These are phyloP conservation scores for Spheniscus humboldti DNA, from an alignment of 2,797 vertebrate species.

Conservation along the genomic window DNA sequence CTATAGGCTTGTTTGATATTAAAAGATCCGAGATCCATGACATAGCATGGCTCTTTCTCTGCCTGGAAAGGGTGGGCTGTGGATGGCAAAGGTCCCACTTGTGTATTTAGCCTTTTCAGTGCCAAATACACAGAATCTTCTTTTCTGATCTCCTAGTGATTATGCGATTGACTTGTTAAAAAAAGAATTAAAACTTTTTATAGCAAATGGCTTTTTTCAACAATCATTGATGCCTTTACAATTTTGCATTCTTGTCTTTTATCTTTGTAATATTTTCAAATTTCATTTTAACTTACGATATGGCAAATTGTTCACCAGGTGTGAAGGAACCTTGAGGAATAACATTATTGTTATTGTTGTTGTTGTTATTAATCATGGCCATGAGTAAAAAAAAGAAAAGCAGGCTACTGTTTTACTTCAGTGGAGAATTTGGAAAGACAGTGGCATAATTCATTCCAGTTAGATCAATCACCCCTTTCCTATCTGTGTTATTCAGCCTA, in stretches of 20 bases:
- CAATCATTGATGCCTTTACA: not conserved
- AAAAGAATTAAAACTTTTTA: not conserved
- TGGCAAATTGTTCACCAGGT: not conserved
- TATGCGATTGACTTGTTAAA: not conserved
- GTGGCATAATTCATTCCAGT: slow-evolving; percentile 9
- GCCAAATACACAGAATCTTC: not conserved
- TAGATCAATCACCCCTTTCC: slow-evolving; percentile 14
- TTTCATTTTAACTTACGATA: slow-evolving; percentile 3
- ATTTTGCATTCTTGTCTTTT: not conserved
- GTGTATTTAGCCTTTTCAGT: not conserved
- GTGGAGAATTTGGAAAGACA: slow-evolving; percentile 41
- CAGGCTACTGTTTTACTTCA: slow-evolving; percentile 38
- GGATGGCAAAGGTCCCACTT: not conserved
- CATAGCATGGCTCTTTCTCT: not conserved
- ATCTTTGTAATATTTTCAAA: not conserved
- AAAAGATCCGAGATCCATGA: not conserved
- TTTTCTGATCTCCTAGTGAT: not conserved
- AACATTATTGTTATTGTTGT: slow-evolving; percentile 30
- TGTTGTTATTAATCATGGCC: slow-evolving; percentile 44
- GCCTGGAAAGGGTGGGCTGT: not conserved
- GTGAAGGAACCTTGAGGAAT: not conserved
- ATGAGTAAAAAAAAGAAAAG: slow-evolving; percentile 1
- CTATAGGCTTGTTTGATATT: not conserved
- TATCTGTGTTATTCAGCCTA: slow-evolving; percentile 36
- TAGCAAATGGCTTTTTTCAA: not conserved